These are phyloP conservation scores for Cosmorhoe ocellata DNA, from an alignment of 2,888 invertebrate species.

Conservation along the genomic window DNA sequence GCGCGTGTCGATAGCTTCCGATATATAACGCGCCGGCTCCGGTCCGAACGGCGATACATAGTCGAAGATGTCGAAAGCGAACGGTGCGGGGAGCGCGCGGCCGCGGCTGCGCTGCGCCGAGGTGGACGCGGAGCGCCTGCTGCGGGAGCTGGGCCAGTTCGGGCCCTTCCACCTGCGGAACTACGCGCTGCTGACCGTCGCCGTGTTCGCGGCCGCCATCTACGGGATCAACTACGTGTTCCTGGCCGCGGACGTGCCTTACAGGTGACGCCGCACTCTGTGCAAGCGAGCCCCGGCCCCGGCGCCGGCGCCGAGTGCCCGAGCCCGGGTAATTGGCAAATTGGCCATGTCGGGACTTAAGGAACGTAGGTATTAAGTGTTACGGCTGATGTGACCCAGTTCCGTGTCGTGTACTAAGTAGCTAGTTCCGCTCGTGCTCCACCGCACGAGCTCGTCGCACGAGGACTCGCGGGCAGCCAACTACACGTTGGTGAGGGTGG, in stretches of 20 bases:
- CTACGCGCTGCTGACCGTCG: conserved; percentile 55
- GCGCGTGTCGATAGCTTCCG: no score
- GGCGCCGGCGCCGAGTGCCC: no score
- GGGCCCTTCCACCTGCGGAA: conserved; percentile 60
- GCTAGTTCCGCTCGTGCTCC: no score
- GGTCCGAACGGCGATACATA: background rate
- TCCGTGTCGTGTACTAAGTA: no score
- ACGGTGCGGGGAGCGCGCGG: conserved; percentile 15
- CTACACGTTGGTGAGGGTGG: no score
- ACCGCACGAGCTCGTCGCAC: no score
- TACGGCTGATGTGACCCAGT: no score
- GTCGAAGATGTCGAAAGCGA: conserved; percentile 5
- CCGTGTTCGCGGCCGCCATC: conserved; percentile 49
- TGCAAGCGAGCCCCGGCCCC: no score
- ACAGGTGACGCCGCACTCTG: conserved; percentile 43
- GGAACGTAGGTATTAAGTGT: no score
- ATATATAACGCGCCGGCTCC: background rate
- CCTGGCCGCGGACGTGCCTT: conserved; percentile 65
- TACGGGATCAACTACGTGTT: conserved; percentile 69
- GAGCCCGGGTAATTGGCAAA: no score
- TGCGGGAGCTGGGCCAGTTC: conserved; percentile 69
- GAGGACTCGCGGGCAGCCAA: no score
- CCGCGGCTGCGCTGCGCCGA: conserved; percentile 27
- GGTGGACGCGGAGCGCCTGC: conserved; percentile 63
- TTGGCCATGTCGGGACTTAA: no score